Conservation (phyloP, 2,888 invertebrate genomes). For the Melangyna quadrimaculata region DNA sequence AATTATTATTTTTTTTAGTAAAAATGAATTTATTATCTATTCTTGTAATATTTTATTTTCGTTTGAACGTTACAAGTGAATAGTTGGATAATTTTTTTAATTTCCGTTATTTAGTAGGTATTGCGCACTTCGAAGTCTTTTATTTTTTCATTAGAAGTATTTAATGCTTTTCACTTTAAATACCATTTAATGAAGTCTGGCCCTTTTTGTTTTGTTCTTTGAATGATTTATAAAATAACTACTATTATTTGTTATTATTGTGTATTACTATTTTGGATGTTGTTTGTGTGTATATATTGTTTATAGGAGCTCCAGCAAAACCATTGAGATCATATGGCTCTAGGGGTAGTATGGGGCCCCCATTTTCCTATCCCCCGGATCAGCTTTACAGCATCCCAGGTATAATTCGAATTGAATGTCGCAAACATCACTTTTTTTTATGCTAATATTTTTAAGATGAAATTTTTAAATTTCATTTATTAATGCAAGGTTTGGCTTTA, state of each 20-base stretch:
- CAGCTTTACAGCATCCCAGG: conserved; percentile 82
- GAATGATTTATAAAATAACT: conserved; percentile 21
- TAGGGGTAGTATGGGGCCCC: conserved; percentile 81
- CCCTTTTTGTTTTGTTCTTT: neutral
- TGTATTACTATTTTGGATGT: conserved; percentile 66
- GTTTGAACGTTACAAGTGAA: neutral
- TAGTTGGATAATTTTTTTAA: neutral
- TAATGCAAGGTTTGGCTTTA: neutral
- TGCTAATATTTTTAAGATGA: neutral
- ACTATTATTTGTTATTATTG: conserved; percentile 47
- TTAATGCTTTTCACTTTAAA: neutral
- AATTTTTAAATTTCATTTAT: neutral
- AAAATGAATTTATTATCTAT: neutral
- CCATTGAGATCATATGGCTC: conserved; percentile 81
- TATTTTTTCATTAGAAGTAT: neutral
- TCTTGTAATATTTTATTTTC: neutral
- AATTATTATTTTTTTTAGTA: neutral
- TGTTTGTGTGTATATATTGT: conserved; percentile 72
- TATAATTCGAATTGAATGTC: conserved; percentile 74
- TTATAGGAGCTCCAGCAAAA: conserved; percentile 81
- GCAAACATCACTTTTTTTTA: neutral
- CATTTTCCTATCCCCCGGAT: conserved; percentile 81
- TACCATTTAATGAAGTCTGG: neutral
- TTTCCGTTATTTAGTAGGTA: neutral
- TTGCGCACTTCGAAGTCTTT: neutral